Base-by-base conservation (phyloP, 2,888 invertebrate species). In the Trilocha varians region DNA sequence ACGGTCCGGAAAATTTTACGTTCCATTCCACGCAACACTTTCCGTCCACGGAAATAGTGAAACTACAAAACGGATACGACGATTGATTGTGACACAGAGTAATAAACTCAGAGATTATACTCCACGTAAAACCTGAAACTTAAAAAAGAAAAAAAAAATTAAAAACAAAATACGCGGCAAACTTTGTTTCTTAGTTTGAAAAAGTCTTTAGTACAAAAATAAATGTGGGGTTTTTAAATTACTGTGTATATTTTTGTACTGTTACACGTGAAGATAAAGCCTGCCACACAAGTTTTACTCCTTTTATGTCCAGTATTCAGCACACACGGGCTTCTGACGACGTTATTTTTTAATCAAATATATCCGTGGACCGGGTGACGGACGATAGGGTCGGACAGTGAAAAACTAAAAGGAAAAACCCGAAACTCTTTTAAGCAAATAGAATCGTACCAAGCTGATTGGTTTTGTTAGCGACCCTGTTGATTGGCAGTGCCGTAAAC, bases 261-360 rank as follows among this genome's bases (percentile, higher is more conserved):
- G n/a, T n/a, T n/a, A n/a, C n/a, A n/a, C n/a, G n/a, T 86, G 82
- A 78, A 73, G 72, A 73, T 70, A 84, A 73, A 84, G 80, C 80
- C 73, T 64, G 65, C 63, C 58, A 44, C 52, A 62, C 62, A 70
- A 73, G 62, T 82, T 82, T 82, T 85, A 68, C 73, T 79, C 78
- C 71, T 79, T 82, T 83, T 84, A 57, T 61, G 56, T 54, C 61
- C 63, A 62, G 57, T 59, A 59, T 58, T 68, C 73, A 65, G 65
- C 70, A 62, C 57, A 61, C 61, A 69, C 69, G 54, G 64, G 67
- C 78, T 84, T 83, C 85, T 84, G 85, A 83, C 84, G 86, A 85
- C 85, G 84, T 87, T 87, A 86, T 86, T 87, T 87, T 87, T 87
- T 87, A 86, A 87, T 86, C 86, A 86, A 87, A 87, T 86, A 86